These are phyloP conservation scores for Leptothorax acervorum DNA, from an alignment of 2,888 invertebrate species.

Conservation along the genomic window DNA sequence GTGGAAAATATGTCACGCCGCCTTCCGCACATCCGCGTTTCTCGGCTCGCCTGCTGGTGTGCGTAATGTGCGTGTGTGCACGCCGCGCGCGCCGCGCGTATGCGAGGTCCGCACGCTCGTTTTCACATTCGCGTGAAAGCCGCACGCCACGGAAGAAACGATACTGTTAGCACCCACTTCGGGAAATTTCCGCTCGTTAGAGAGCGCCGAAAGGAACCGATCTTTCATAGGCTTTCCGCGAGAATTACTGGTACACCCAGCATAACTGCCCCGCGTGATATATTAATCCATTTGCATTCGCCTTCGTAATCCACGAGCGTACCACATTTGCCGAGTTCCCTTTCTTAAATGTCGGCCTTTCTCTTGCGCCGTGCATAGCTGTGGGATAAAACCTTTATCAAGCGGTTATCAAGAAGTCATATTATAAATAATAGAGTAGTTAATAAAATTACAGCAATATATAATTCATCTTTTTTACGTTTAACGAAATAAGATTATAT, in stretches of 20 bases:
- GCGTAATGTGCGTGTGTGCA: not conserved
- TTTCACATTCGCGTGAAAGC: constrained; percentile 37
- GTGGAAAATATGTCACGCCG: constrained; percentile 63
- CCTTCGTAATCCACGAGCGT: constrained; percentile 38
- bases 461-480: not conserved
- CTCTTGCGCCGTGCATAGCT: constrained; percentile 24
- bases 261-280: constrained; percentile 51
- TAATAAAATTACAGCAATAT: not conserved
- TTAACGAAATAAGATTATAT: not conserved
- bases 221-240: constrained; percentile 56
- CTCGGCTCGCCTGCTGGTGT: constrained; percentile 47
- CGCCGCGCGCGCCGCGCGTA: not conserved
- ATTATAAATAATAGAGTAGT: constrained; percentile 27
- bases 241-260: constrained; percentile 62
- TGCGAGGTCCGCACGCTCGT: constrained; percentile 26
- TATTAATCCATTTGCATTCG: constrained; percentile 56
- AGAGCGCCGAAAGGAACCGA: constrained; percentile 64
- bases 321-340: constrained; percentile 41
- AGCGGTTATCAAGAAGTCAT: constrained; percentile 35
- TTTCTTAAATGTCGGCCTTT: constrained; percentile 52
- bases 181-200: constrained; percentile 71
- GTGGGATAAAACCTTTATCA: constrained; percentile 38
- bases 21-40: constrained; percentile 53
- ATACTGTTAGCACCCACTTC: constrained; percentile 50
- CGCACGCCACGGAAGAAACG: constrained; percentile 44